Percentiles rank a stretch among this genome's conserved stretches.
These are phyloP conservation scores for Holacanthus passer DNA, from an alignment of 2,113 vertebrate genomes.

Conservation along the genomic window DNA sequence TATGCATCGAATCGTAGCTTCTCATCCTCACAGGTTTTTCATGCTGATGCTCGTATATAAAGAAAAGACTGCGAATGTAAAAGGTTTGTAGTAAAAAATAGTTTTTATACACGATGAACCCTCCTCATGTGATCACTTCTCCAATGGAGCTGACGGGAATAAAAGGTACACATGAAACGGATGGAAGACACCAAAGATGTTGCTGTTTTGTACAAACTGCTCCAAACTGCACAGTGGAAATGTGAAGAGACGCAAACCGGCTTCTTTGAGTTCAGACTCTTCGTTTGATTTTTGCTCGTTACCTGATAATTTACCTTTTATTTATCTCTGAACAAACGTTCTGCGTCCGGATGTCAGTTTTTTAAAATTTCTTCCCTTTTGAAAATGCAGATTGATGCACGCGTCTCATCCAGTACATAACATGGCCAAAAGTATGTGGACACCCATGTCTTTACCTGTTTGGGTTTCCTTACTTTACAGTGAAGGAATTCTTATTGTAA, in stretches of 20 bases:
- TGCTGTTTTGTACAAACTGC: constrained; percentile 35
- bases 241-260: neutral
- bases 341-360: neutral
- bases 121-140: neutral
- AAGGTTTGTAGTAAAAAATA: constrained; percentile 20
- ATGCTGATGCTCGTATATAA: constrained; percentile 39
- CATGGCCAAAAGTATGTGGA: neutral
- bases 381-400: neutral
- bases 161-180: neutral
- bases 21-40: constrained; percentile 32
- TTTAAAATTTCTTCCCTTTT: neutral
- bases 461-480: neutral
- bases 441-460: neutral
- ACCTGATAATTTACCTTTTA: neutral
- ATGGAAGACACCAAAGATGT: constrained; percentile 65
- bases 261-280: neutral
- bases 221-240: neutral
- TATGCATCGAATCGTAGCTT: constrained; percentile 16
- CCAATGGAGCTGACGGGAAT: constrained; percentile 20
- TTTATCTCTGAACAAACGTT: neutral
- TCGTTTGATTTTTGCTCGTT: neutral
- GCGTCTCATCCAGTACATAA: neutral
- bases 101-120: constrained; percentile 24
- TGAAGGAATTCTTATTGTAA: neutral
- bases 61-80: constrained; percentile 57